A percentile compares a stretch with the other conserved stretches of the same genome.
Conservation (phyloP, 2,113 vertebrate species). For the Mystacornis crossleyi region DNA sequence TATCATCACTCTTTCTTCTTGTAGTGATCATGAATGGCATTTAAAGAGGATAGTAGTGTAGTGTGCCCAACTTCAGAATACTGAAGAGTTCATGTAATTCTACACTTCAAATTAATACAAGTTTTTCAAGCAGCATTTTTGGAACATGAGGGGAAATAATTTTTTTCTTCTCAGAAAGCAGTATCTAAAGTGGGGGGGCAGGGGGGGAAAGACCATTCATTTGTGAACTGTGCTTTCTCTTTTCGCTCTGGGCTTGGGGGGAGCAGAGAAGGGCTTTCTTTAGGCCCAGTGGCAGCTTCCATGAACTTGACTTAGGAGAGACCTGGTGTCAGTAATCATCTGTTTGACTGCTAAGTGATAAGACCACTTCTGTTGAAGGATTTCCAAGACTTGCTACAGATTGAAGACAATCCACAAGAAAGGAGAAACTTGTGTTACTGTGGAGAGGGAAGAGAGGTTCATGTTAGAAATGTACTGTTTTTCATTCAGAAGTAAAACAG, state of each 20-base stretch:
- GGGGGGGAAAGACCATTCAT: neutral
- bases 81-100: neutral
- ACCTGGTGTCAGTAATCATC: neutral
- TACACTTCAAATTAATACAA: neutral
- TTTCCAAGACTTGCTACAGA: neutral
- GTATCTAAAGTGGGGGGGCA: fast-evolving
- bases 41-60: neutral
- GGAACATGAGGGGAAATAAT: neutral
- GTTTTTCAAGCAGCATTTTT: neutral
- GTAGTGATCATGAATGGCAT: neutral
- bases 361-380: neutral
- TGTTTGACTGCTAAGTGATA: neutral
- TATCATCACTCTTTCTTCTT: neutral
- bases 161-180: neutral
- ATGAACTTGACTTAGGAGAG: neutral
- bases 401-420: neutral
- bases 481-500: neutral
- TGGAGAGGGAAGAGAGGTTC: neutral
- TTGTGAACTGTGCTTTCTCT: neutral
- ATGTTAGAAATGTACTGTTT: neutral
- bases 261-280: neutral
- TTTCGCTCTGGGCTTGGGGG: fast-evolving
- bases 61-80: neutral
- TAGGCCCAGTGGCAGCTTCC: neutral
- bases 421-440: neutral